Conservation (phyloP, 2,797 vertebrate genomes). For the Tolypeutes matacus region DNA sequence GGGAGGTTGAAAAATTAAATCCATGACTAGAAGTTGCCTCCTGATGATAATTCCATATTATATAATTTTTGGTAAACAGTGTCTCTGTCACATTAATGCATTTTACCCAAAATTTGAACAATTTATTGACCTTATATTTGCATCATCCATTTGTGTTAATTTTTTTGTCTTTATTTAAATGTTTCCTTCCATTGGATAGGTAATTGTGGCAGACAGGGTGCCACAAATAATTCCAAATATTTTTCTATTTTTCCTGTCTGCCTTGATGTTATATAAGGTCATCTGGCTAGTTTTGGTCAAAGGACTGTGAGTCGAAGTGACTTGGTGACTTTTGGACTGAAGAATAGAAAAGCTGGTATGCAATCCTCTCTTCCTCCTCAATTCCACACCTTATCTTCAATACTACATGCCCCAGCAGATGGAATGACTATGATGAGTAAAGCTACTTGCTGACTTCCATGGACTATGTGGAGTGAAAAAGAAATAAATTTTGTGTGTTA, state of each 20-base stretch:
- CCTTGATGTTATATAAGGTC: neutral
- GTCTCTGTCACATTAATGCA: neutral
- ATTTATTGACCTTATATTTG: neutral
- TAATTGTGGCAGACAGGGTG: neutral
- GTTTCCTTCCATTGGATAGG: neutral
- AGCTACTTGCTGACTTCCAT: neutral
- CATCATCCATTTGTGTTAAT: neutral
- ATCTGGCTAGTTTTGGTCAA: neutral
- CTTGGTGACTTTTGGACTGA: neutral
- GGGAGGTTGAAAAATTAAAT: neutral
- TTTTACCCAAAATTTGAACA: neutral
- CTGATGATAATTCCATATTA: neutral
- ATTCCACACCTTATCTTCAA: no score
- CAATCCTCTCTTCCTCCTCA: neutral
- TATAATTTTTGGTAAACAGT: neutral
- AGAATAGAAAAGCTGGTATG: neutral
- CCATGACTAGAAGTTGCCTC: neutral
- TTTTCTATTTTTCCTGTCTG: neutral
- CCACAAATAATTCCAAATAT: neutral
- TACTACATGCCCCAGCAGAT: no score
- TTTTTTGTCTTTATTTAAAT: neutral
- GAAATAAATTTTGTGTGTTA: neutral
- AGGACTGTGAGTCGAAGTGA: neutral
- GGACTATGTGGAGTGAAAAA: neutral
- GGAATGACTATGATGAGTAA: neutral